A percentile compares a stretch with the other conserved stretches of the same genome.
phyloP scores from a whole-genome alignment of 2,113 vertebrate genomes.

The Synchiropus splendidus region DNA sequence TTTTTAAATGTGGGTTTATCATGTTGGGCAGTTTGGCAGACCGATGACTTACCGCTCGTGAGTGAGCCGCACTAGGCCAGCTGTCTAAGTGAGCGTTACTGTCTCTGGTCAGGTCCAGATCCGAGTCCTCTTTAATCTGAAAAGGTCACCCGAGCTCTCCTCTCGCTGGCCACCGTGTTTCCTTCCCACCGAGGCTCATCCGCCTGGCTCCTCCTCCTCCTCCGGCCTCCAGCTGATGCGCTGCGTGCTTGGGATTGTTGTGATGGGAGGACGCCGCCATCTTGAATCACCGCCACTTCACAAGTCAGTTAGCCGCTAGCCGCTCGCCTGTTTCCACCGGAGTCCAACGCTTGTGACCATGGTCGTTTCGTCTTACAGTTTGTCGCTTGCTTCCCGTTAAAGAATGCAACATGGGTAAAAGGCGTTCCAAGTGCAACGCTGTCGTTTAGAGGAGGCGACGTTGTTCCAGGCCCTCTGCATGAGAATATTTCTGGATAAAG shows the following conservation, averaged over 20 bases:
- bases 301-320: slow-evolving; percentile 14
- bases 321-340: too few species aligned
- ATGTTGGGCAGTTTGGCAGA: too few species aligned
- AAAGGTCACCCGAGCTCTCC: too few species aligned
- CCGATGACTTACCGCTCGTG: too few species aligned
- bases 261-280: slow-evolving; percentile 68
- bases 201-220: slow-evolving; percentile 4
- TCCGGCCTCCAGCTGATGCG: slow-evolving; percentile 33
- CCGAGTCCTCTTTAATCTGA: too few species aligned
- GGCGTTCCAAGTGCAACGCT: not conserved
- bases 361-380: not conserved
- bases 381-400: not conserved
- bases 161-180: too few species aligned
- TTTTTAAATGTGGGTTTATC: too few species aligned
- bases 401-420: slow-evolving; percentile 9
- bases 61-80: too few species aligned
- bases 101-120: too few species aligned
- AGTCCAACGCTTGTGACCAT: slow-evolving; percentile 9
- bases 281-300: slow-evolving; percentile 53
- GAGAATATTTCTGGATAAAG: slow-evolving; percentile 60
- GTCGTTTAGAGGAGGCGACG: slow-evolving; percentile 24
- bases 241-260: slow-evolving; percentile 66
- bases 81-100: too few species aligned
- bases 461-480: slow-evolving; percentile 27
- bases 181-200: too few species aligned